Evolutionary conservation across 2,888 invertebrate genomes (phyloP).

Genomic region (Acanthosepion lycidas): DNA sequence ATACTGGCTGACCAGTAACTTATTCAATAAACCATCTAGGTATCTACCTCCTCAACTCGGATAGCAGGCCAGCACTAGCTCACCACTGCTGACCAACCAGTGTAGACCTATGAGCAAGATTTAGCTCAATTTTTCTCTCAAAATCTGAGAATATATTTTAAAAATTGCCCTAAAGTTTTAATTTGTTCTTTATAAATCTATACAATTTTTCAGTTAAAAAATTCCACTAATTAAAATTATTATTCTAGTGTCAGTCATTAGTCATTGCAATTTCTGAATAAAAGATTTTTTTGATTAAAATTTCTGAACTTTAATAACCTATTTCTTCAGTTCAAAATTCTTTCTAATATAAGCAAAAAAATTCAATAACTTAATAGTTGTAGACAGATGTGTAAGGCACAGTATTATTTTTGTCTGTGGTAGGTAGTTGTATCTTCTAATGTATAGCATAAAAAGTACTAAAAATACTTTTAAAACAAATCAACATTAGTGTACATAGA

Average conservation of each 20-base stretch:
- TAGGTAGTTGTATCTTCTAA: not conserved
- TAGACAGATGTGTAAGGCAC: not conserved
- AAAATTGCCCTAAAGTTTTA: not conserved
- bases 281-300: not conserved
- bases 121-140: not conserved
- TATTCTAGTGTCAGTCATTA: too few relatives aligned
- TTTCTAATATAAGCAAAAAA: too few relatives aligned
- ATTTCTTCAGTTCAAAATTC: not conserved
- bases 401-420: not conserved
- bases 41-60: conserved; percentile 33
- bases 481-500: not conserved
- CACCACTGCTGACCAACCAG: conserved; percentile 33
- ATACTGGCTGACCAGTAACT: conserved; percentile 5
- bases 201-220: not conserved
- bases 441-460: not conserved
- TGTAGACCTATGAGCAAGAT: not conserved
- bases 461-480: not conserved
- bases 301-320: not conserved
- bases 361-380: not conserved
- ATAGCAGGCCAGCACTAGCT: conserved; percentile 33
- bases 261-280: not conserved
- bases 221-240: not conserved
- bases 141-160: not conserved
- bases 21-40: conserved; percentile 17
- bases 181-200: not conserved